Evolutionary conservation across 2,888 invertebrate species (phyloP).

Genomic region (Willowsia nigromaculata): DNA sequence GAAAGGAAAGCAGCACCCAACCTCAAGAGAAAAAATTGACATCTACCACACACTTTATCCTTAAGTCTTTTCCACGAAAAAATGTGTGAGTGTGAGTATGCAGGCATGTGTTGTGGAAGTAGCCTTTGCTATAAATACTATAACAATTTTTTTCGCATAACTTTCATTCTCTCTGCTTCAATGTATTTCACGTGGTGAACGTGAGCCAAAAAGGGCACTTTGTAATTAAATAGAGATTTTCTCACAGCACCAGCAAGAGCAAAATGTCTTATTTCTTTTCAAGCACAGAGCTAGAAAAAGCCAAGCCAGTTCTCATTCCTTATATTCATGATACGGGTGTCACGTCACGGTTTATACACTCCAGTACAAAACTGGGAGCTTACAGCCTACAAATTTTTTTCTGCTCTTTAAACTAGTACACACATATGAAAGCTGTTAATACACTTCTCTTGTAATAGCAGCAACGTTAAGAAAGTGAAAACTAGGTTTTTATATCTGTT

Average conservation of each 20-base stretch:
- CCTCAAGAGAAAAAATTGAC: constrained; percentile 8
- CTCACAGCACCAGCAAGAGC: not conserved
- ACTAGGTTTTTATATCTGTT: not conserved
- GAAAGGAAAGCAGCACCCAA: not conserved
- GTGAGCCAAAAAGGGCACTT: constrained; percentile 21
- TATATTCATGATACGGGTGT: constrained; percentile 50
- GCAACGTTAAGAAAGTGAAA: not conserved
- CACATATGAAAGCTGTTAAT: not conserved
- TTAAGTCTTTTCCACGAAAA: not conserved
- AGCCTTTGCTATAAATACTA: not conserved
- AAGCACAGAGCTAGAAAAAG: not conserved
- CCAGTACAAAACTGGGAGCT: not conserved
- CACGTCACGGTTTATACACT: constrained; percentile 29
- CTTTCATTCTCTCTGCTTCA: not conserved
- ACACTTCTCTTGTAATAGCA: not conserved
- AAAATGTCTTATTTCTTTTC: not conserved
- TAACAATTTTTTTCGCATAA: not conserved
- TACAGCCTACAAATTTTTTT: not conserved
- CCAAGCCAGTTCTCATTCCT: constrained; percentile 4
- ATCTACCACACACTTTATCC: not conserved
- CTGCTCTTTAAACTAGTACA: not conserved
- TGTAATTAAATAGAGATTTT: constrained; percentile 70
- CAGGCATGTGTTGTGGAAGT: not conserved
- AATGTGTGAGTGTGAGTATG: not conserved
- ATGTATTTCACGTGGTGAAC: constrained; percentile 3